These are phyloP conservation scores for Hydractinia echinata DNA, from an alignment of 30 jellyfish, hydroid and myxozoan species.

Conservation along the genomic window DNA sequence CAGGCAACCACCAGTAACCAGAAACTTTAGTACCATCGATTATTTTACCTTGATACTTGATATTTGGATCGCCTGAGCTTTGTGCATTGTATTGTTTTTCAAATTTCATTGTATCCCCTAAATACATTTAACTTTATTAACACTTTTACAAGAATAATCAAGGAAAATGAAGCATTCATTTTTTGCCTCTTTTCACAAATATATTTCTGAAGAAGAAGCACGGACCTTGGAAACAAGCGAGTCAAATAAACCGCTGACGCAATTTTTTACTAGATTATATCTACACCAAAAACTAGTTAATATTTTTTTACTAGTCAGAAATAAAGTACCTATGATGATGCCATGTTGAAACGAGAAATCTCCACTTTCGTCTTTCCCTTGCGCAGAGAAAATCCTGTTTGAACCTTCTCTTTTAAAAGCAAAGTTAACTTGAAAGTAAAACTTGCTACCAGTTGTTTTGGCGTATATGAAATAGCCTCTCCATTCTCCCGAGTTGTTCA, in stretches of 20 bases:
- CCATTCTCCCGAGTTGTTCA: constrained; percentile 84
- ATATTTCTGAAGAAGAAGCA: too few relatives aligned
- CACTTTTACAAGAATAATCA: too few relatives aligned
- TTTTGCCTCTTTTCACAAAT: too few relatives aligned
- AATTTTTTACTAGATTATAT: too few relatives aligned
- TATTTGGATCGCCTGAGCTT: neutral
- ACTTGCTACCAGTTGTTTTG: constrained; percentile 81
- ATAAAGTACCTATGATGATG: constrained; percentile 49
- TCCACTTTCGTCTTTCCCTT: constrained; percentile 80
- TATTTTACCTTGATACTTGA: constrained; percentile 74
- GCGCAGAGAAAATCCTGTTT: constrained; percentile 59
- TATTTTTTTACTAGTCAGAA: too few relatives aligned
- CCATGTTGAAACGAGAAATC: constrained; percentile 57
- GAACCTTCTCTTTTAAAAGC: constrained; percentile 48
- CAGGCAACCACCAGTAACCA: constrained; percentile 98
- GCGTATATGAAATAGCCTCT: constrained; percentile 87
- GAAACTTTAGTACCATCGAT: constrained; percentile 64
- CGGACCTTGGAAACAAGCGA: too few relatives aligned
- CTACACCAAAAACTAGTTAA: too few relatives aligned
- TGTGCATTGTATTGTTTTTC: constrained; percentile 50
- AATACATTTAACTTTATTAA: neutral
- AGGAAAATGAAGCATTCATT: too few relatives aligned
- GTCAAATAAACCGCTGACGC: too few relatives aligned
- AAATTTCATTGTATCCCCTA: constrained; percentile 80
- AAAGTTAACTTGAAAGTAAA: constrained; percentile 50